phyloP scores from a whole-genome alignment of 2,113 vertebrate genomes.

The Melanostigma gelatinosum region DNA sequence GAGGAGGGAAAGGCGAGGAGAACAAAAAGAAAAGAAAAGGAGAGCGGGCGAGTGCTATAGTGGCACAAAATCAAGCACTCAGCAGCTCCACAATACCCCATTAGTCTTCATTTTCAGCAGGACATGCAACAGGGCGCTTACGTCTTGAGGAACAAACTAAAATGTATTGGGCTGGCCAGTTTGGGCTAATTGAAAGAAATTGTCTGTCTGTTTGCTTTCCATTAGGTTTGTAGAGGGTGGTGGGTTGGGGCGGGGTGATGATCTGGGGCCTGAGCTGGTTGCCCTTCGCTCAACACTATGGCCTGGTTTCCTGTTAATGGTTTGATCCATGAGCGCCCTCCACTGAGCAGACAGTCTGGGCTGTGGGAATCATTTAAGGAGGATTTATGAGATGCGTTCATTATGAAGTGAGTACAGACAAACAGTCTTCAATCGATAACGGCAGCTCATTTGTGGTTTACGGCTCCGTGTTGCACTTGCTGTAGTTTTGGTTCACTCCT shows the following conservation, averaged over 20 bases:
- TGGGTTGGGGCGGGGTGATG: constrained; percentile 43
- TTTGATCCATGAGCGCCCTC: constrained; percentile 79
- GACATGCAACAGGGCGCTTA: constrained; percentile 82
- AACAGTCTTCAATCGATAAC: constrained; percentile 64
- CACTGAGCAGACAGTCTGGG: constrained; percentile 68
- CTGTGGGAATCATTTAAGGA: constrained; percentile 76
- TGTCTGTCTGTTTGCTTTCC: constrained; percentile 84
- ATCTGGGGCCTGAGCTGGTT: constrained; percentile 62
- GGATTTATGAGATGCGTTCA: constrained; percentile 75
- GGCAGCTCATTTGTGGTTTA: constrained; percentile 50
- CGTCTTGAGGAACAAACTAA: constrained; percentile 83
- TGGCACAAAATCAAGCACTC: constrained; percentile 79
- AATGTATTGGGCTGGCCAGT: constrained; percentile 83
- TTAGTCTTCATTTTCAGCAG: constrained; percentile 86
- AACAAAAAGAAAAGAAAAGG: background rate
- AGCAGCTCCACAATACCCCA: constrained; percentile 78
- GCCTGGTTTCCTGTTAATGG: constrained; percentile 67
- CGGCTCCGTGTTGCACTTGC: constrained; percentile 32
- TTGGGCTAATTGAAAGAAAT: constrained; percentile 88
- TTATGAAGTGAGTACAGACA: constrained; percentile 66
- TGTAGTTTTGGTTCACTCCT: constrained; percentile 46
- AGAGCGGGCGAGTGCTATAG: constrained; percentile 29
- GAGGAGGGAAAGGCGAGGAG: constrained; percentile 24
- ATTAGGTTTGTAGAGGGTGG: constrained; percentile 62
- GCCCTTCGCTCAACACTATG: constrained; percentile 54